These are phyloP conservation scores for Pyrocoelia pectoralis DNA, from an alignment of 2,888 invertebrate genomes.

Conservation along the genomic window DNA sequence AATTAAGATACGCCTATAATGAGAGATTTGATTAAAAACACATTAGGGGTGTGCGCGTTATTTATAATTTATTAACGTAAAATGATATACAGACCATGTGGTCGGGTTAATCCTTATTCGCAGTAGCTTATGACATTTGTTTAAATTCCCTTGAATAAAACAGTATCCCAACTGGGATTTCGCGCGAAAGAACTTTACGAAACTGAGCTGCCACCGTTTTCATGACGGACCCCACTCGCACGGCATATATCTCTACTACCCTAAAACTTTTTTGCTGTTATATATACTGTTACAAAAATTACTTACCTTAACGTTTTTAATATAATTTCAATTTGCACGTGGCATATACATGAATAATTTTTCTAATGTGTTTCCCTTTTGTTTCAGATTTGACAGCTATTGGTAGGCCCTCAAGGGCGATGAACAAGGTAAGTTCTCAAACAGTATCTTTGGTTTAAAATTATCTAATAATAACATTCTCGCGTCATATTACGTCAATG, in stretches of 20 bases:
- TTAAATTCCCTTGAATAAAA: constrained; percentile 37
- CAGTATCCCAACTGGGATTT: constrained; percentile 37
- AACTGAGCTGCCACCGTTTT: constrained; percentile 30
- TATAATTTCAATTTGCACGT: background rate
- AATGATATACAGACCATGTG: constrained; percentile 40
- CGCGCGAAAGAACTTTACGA: constrained; percentile 32
- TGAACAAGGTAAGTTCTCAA: constrained; percentile 54
- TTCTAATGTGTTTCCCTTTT: constrained; percentile 38
- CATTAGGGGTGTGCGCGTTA: constrained; percentile 55
- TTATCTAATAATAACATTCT: too few species aligned
- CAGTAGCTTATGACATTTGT: constrained; percentile 35
- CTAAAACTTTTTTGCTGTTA: constrained; percentile 7
- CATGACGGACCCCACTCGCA: constrained; percentile 24
- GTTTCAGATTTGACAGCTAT: constrained; percentile 55
- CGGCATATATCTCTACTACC: constrained; percentile 13
- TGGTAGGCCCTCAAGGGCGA: constrained; percentile 53
- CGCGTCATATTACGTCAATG: too few species aligned
- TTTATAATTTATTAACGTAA: constrained; percentile 47
- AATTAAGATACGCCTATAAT: constrained; percentile 59
- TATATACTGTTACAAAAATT: constrained; percentile 3
- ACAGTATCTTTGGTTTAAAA: background rate
- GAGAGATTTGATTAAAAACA: constrained; percentile 61
- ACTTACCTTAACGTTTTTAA: constrained; percentile 12
- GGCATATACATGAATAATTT: background rate
- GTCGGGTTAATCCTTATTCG: constrained; percentile 41